A percentile compares a stretch with the other conserved stretches of the same genome.
Conservation (phyloP, 2,113 vertebrate species). For the Clarias gariepinus region DNA sequence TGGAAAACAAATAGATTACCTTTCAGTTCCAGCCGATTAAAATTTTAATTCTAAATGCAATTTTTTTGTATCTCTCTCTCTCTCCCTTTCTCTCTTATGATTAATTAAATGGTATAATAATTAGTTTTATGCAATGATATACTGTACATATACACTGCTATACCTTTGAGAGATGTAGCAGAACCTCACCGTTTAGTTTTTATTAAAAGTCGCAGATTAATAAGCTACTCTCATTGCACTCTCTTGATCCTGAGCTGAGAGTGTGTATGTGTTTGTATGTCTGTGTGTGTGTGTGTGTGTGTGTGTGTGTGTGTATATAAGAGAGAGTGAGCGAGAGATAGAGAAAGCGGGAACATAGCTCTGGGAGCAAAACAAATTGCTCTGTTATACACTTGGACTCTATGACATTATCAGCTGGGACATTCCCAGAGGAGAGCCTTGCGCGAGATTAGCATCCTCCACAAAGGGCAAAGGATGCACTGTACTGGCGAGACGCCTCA, state of each 20-base stretch:
- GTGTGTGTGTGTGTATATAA: slow-evolving; percentile 30
- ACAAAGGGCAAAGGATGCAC: slow-evolving; percentile 40
- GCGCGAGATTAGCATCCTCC: slow-evolving; percentile 61
- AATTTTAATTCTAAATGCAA: background rate
- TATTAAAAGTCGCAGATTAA: slow-evolving; percentile 67
- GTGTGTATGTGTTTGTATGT: too few species aligned
- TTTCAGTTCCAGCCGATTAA: background rate
- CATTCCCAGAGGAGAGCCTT: slow-evolving; percentile 66
- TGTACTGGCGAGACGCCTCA: slow-evolving; percentile 29
- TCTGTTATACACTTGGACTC: slow-evolving; percentile 71
- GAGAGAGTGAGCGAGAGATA: slow-evolving; percentile 58
- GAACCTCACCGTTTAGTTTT: slow-evolving; percentile 64
- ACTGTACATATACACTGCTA: background rate
- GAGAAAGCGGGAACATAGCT: slow-evolving; percentile 64
- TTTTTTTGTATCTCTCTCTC: too few species aligned
- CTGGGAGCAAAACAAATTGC: slow-evolving; percentile 77
- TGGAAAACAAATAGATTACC: background rate
- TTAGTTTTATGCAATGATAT: background rate
- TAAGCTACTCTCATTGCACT: slow-evolving; percentile 57
- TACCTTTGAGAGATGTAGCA: background rate
- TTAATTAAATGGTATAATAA: background rate
- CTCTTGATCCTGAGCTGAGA: slow-evolving; percentile 53
- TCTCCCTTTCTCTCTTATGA: background rate
- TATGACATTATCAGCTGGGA: slow-evolving; percentile 68
- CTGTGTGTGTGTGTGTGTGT: too few species aligned